A percentile compares a stretch with the other conserved stretches of the same genome.
phyloP scores from a whole-genome alignment of 2,888 invertebrate genomes.

The Apodemia mormo region DNA sequence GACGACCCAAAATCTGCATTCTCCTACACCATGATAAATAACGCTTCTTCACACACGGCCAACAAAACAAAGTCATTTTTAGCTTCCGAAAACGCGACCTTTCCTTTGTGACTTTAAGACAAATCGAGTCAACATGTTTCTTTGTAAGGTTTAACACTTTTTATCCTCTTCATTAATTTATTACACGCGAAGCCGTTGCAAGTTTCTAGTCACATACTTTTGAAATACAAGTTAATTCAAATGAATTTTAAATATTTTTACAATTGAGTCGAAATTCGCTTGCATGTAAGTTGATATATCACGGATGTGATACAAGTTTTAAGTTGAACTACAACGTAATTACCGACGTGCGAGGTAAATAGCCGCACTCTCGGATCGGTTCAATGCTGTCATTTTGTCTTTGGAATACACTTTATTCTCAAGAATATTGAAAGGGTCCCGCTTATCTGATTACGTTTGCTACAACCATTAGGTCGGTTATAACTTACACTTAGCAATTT shows the following conservation, averaged over 20 bases:
- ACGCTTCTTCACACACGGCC: no score
- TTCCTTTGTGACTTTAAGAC: no score
- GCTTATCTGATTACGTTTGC: slow-evolving; percentile 24
- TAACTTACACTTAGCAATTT: slow-evolving; percentile 26
- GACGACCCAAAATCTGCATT: no score
- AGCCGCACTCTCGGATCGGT: slow-evolving; percentile 55
- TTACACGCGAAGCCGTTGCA: no score
- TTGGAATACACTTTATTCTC: slow-evolving; percentile 57
- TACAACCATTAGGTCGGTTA: slow-evolving; percentile 16
- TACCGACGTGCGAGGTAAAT: slow-evolving; percentile 75
- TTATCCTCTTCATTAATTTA: no score
- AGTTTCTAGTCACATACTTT: neutral
- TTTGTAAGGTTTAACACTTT: no score
- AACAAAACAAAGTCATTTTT: no score
- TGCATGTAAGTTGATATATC: slow-evolving; percentile 38
- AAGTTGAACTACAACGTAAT: slow-evolving; percentile 58
- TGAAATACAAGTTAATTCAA: neutral
- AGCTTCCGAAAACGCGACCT: no score
- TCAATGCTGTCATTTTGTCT: slow-evolving; percentile 66
- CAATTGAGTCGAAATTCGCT: slow-evolving; percentile 52
- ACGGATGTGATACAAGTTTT: neutral
- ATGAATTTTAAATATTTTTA: neutral
- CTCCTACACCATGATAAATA: no score
- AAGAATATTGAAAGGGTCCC: slow-evolving; percentile 52
- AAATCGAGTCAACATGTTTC: no score